phyloP scores from a whole-genome alignment of 2,113 vertebrate genomes.

The Perca fluviatilis region DNA sequence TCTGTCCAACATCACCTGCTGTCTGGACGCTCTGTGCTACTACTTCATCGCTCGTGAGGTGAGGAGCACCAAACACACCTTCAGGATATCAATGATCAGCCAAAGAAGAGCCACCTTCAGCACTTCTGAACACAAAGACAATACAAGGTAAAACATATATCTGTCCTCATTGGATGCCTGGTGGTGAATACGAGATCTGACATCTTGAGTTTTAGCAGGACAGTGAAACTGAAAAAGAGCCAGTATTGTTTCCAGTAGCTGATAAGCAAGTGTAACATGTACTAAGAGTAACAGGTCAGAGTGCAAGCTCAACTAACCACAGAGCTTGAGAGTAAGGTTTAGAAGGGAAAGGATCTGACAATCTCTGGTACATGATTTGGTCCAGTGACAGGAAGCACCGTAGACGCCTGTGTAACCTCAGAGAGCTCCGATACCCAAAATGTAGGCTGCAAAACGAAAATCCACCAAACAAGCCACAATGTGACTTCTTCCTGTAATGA shows the following conservation, averaged over 20 bases:
- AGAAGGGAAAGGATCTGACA: neutral
- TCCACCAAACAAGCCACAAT: no score
- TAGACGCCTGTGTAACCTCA: neutral
- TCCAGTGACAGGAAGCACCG: constrained; percentile 38
- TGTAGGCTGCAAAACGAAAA: neutral
- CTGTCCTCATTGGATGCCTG: neutral
- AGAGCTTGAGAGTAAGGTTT: neutral
- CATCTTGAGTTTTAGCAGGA: neutral
- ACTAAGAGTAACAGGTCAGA: neutral
- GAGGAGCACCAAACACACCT: constrained; percentile 57
- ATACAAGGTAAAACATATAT: neutral
- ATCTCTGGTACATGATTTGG: neutral
- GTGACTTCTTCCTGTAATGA: neutral
- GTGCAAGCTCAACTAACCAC: neutral
- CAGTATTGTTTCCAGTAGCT: neutral
- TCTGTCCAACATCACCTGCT: constrained; percentile 92
- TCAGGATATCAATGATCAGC: constrained; percentile 52
- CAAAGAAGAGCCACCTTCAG: constrained; percentile 72
- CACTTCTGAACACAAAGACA: constrained; percentile 58
- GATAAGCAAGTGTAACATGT: neutral
- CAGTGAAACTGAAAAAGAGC: neutral
- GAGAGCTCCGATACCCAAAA: neutral
- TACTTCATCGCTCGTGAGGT: constrained; percentile 91
- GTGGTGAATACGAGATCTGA: neutral
- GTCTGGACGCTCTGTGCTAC: constrained; percentile 92